Base-by-base conservation (phyloP, 2,888 invertebrate genomes). In the Chorisops tibialis region DNA sequence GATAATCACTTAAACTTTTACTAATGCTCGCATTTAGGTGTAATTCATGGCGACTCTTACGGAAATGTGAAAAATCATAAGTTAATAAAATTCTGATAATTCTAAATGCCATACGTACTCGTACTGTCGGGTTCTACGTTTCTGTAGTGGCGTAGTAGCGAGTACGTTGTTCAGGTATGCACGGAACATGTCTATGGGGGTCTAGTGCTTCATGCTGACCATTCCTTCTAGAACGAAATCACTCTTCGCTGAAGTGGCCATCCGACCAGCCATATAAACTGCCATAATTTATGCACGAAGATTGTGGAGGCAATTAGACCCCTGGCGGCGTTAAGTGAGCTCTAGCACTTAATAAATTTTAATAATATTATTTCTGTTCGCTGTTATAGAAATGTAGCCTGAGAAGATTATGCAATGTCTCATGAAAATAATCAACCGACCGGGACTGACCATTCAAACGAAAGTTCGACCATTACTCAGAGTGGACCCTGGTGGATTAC, bases 311-410 rank as follows among this genome's bases (percentile, higher is more conserved):
- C 59, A 59, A 59, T 59, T 59, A 59, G 59, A 59, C 59, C 59
- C 59, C 59, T 59, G 59, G 59, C 49, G 59, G 59, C 49, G 59
- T 59, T 59, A 59, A 59, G 49, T 59, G 59, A 59, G 59, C 49
- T 48, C 48, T 59, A 49, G 59, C 59, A 59, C 59, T 59, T 49
- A 59, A 59, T 59, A 59, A 59, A 59, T 59, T 59, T 59, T 59
- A 59, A 59, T 59, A 59, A 49, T 59, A 59, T 47, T 59, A 59
- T 59, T 41, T 45, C 18, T 16, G 16, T 35, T 21, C 22, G 22
- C 41, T 19, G 22, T n/a, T 41, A 14, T 16, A 14, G 4, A 41
- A n/a, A 14, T 41, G 16, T 41, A 6, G 41, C 30, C 18, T 6
- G 19, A 38, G 38, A 9, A 21, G 51, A 38, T 49, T 49, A 49